These are phyloP conservation scores for Etheostoma nigrum DNA, from an alignment of 2,797 vertebrate genomes.

Conservation along the genomic window DNA sequence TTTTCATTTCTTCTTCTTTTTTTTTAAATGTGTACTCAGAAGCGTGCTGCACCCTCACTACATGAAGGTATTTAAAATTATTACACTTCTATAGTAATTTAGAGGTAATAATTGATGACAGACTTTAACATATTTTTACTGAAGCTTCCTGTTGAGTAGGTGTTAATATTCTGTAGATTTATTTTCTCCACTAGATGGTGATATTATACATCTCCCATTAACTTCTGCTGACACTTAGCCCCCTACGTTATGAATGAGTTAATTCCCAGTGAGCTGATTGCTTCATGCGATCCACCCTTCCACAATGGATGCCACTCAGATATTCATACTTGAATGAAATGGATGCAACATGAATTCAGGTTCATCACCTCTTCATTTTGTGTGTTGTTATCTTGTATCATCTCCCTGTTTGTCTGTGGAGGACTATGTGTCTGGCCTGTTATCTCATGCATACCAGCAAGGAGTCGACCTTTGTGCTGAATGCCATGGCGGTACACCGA, in stretches of 20 bases:
- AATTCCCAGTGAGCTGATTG: slow-evolving; percentile 29
- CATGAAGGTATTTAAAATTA: not conserved
- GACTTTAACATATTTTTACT: not conserved
- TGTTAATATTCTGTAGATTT: slow-evolving; percentile 2
- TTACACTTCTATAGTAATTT: not conserved
- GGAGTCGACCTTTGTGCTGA: slow-evolving; percentile 76
- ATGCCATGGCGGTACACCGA: slow-evolving; percentile 62
- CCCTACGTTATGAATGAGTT: slow-evolving; percentile 62
- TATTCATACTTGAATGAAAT: slow-evolving; percentile 25
- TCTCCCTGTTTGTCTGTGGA: slow-evolving; percentile 37
- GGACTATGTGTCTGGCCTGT: slow-evolving; percentile 57
- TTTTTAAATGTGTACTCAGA: not conserved
- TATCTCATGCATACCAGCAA: slow-evolving; percentile 68
- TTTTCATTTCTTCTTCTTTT: not conserved
- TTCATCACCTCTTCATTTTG: slow-evolving; percentile 34
- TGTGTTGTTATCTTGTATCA: slow-evolving; percentile 48
- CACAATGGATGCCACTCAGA: slow-evolving; percentile 38
- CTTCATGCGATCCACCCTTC: slow-evolving; percentile 1
- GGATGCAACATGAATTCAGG: slow-evolving; percentile 31
- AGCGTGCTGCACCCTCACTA: not conserved
- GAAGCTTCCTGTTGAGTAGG: not conserved
- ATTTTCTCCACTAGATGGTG: slow-evolving; percentile 67
- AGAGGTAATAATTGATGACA: slow-evolving; percentile 1
- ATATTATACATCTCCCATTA: not conserved
- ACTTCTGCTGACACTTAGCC: not conserved